Evolutionary conservation across 1,140 invertebrate genomes (phyloP).

Genomic region (Drosophila melanica): DNA sequence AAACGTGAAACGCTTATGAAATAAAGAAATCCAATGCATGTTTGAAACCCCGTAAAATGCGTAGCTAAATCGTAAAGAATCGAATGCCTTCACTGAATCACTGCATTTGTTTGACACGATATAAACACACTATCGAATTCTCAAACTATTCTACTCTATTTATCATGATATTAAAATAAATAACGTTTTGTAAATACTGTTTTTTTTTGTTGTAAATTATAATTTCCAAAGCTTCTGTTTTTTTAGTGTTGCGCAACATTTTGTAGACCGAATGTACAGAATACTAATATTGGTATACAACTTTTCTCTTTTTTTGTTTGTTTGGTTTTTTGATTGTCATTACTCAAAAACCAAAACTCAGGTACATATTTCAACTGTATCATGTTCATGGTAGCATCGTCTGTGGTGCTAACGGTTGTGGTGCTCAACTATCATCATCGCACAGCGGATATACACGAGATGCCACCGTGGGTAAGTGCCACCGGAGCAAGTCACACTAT

Average conservation of each 20-base stretch:
- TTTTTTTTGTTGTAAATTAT: slow-evolving; percentile 61
- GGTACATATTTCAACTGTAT: slow-evolving; percentile 99
- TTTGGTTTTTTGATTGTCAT: neutral
- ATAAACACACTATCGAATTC: slow-evolving; percentile 53
- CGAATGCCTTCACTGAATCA: slow-evolving; percentile 45
- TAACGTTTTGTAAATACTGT: slow-evolving; percentile 65
- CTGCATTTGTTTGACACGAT: slow-evolving; percentile 32
- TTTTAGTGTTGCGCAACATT: slow-evolving; percentile 67
- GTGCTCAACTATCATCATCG: slow-evolving; percentile 99
- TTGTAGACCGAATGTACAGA: slow-evolving; percentile 19
- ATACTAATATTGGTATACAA: slow-evolving; percentile 48
- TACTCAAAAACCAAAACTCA: slow-evolving; percentile 76
- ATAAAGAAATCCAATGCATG: slow-evolving; percentile 16
- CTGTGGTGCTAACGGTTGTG: slow-evolving; percentile 98
- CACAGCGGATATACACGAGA: slow-evolving; percentile 97
- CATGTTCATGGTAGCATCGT: slow-evolving; percentile 99
- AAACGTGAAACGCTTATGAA: slow-evolving; percentile 21
- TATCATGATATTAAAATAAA: slow-evolving; percentile 57
- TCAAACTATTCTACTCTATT: slow-evolving; percentile 50
- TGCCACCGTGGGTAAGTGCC: slow-evolving; percentile 96
- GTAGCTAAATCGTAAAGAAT: slow-evolving; percentile 36
- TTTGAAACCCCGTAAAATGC: slow-evolving; percentile 11
- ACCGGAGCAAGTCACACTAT: neutral
- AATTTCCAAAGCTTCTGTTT: slow-evolving; percentile 65
- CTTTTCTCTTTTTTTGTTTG: slow-evolving; percentile 58